Evolutionary conservation across 30 jellyfish, hydroid and myxozoan species (phyloP).

Genomic region (Hydra vulgaris): DNA sequence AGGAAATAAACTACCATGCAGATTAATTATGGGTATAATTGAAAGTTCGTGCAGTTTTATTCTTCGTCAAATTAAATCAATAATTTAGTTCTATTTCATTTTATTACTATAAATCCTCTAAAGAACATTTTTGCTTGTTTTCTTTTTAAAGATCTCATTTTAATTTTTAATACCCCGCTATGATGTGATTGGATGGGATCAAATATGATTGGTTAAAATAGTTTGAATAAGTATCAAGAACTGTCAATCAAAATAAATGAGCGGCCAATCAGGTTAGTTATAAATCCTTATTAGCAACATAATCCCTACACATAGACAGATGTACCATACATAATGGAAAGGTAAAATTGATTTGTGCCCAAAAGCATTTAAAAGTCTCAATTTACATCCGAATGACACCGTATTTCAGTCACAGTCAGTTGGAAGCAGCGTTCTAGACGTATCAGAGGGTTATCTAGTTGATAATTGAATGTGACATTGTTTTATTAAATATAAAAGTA

Average conservation of each 20-base stretch:
- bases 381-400: conserved; percentile 1
- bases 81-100: not conserved
- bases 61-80: not conserved
- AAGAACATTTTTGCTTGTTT: not conserved
- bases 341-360: conserved; percentile 15
- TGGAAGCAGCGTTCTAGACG: conserved; percentile 6
- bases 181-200: conserved; percentile 22
- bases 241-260: conserved; percentile 27
- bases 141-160: conserved; percentile 4
- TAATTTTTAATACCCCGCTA: conserved; percentile 25
- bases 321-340: conserved; percentile 19
- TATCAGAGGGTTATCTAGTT: not conserved
- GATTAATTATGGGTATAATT: not conserved
- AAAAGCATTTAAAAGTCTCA: conserved; percentile 4
- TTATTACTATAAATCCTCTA: not conserved
- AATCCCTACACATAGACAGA: conserved; percentile 21
- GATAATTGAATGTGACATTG: conserved; percentile 1
- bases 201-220: conserved; percentile 24
- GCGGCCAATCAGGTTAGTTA: conserved; percentile 19
- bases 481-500: not conserved
- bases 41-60: not conserved
- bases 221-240: conserved; percentile 12
- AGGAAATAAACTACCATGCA: not conserved
- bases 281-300: conserved; percentile 4
- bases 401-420: conserved; percentile 3